A percentile compares a stretch with the other conserved stretches of the same genome.
These are phyloP conservation scores for Ormyrus labotus DNA, from an alignment of 2,888 invertebrate species.

Conservation along the genomic window DNA sequence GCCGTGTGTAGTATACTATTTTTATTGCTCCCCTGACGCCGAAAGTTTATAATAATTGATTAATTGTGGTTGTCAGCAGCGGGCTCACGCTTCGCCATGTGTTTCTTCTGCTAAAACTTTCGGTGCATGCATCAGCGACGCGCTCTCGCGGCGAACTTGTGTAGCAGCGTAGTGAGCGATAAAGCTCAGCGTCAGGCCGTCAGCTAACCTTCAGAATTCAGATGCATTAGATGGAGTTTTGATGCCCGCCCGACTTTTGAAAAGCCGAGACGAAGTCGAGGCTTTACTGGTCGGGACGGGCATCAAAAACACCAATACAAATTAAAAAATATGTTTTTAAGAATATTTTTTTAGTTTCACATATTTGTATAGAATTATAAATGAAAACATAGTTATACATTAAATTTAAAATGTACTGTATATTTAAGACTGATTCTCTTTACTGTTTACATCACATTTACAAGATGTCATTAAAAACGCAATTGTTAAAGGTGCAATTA, in stretches of 20 bases:
- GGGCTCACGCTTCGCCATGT: background rate
- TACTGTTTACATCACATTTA: background rate
- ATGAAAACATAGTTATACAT: too few relatives aligned
- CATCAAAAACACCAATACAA: slow-evolving; percentile 6
- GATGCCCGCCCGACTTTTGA: slow-evolving; percentile 43
- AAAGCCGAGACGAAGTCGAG: slow-evolving; percentile 46
- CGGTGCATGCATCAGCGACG: background rate
- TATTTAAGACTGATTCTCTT: too few relatives aligned
- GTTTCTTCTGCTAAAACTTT: background rate
- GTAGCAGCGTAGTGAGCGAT: background rate
- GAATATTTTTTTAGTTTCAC: too few relatives aligned
- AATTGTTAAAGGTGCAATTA: too few relatives aligned
- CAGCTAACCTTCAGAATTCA: too few relatives aligned
- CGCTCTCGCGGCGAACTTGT: background rate
- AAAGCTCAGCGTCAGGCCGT: background rate
- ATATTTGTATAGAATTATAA: too few relatives aligned
- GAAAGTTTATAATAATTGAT: background rate
- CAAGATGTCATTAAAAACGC: too few relatives aligned
- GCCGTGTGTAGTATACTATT: slow-evolving; percentile 38
- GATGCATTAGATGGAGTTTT: background rate
- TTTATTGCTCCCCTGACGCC: too few relatives aligned
- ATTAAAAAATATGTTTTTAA: too few relatives aligned
- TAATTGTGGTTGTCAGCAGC: background rate
- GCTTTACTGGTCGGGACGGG: slow-evolving; percentile 39
- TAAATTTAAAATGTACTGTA: too few relatives aligned